Conservation (phyloP, 2,797 vertebrate genomes). For the Pelochelys cantorii region DNA sequence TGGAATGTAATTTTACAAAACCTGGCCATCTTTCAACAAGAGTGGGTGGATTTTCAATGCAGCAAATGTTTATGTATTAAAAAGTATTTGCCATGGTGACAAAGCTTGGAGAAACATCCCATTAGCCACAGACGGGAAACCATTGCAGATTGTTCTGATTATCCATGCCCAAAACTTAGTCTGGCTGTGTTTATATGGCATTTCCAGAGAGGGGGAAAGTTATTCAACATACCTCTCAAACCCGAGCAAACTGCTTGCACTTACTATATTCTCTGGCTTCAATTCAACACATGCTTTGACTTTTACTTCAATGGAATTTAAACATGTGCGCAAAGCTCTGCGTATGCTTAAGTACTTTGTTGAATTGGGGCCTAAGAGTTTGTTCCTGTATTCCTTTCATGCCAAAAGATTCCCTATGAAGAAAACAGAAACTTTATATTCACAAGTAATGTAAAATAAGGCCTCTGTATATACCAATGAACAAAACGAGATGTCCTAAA, state of each 20-base stretch:
- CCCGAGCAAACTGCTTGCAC: slow-evolving; percentile 70
- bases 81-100: slow-evolving; percentile 88
- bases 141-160: slow-evolving; percentile 86
- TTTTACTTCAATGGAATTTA: slow-evolving; percentile 72
- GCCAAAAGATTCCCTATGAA: slow-evolving; percentile 26
- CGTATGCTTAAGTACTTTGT: slow-evolving; percentile 61
- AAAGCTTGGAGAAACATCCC: slow-evolving; percentile 87
- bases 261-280: slow-evolving; percentile 68
- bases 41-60: slow-evolving; percentile 87
- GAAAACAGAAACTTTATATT: slow-evolving; percentile 37
- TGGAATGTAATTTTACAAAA: slow-evolving; percentile 87
- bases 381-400: slow-evolving; percentile 47
- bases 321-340: slow-evolving; percentile 72
- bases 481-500: not conserved
- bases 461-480: not conserved
- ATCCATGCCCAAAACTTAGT: slow-evolving; percentile 81
- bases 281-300: slow-evolving; percentile 68
- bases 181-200: slow-evolving; percentile 78
- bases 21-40: slow-evolving; percentile 85
- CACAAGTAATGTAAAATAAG: not conserved
- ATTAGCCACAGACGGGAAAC: slow-evolving; percentile 85
- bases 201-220: slow-evolving; percentile 67
- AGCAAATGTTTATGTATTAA: slow-evolving; percentile 89
- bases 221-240: slow-evolving; percentile 70
- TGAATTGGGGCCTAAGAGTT: slow-evolving; percentile 32